These are phyloP conservation scores for Diorhabda sublineata DNA, from an alignment of 1,140 invertebrate genomes.

Conservation along the genomic window DNA sequence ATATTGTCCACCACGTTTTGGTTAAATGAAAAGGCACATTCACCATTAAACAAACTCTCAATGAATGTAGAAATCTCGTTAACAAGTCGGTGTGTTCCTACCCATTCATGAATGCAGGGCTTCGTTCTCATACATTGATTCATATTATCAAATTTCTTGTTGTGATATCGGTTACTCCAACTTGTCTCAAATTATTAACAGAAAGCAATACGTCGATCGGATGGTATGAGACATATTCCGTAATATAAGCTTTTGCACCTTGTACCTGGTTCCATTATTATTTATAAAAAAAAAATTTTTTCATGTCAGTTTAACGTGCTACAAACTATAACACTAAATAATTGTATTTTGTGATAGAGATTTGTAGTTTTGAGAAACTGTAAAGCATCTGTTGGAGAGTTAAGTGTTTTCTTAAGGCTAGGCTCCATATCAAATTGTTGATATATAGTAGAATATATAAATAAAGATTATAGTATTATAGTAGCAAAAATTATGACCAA, in stretches of 20 bases:
- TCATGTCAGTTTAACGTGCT: too few relatives aligned
- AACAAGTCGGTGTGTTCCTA: slow-evolving; percentile 20
- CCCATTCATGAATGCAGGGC: slow-evolving; percentile 37
- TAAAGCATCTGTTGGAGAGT: too few relatives aligned
- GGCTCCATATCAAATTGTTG: too few relatives aligned
- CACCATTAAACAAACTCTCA: slow-evolving; percentile 27
- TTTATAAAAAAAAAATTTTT: too few relatives aligned
- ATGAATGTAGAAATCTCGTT: slow-evolving; percentile 26
- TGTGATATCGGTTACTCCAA: slow-evolving; percentile 16
- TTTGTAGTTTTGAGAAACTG: too few relatives aligned
- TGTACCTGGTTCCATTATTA: background rate
- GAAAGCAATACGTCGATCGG: background rate
- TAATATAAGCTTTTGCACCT: background rate
- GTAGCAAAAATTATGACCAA: too few relatives aligned
- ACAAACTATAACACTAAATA: too few relatives aligned
- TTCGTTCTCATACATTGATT: slow-evolving; percentile 32
- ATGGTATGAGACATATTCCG: background rate
- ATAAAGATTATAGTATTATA: too few relatives aligned
- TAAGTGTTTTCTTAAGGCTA: too few relatives aligned
- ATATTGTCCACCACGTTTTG: too few relatives aligned
- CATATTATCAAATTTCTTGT: slow-evolving; percentile 14
- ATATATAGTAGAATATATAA: too few relatives aligned
- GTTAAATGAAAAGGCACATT: background rate
- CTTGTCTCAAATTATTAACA: slow-evolving; percentile 6
- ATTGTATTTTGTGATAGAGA: too few relatives aligned